Evolutionary conservation across 2,888 invertebrate species (phyloP).

Genomic region (Drosophila gaucha): DNA sequence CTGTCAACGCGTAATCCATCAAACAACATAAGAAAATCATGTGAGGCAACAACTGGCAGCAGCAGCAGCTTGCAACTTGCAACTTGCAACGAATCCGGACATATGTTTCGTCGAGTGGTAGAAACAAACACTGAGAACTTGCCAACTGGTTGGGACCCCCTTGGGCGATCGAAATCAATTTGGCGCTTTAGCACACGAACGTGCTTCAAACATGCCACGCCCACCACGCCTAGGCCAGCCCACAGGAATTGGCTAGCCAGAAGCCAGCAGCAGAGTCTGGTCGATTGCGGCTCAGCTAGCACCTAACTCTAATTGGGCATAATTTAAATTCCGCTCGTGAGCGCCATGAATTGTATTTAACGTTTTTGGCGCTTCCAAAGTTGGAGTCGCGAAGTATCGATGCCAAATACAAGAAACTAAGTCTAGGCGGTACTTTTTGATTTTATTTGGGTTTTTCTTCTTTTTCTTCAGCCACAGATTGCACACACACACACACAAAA

Average conservation of each 20-base stretch:
- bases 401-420: constrained; percentile 6
- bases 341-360: constrained; percentile 81
- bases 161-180: constrained; percentile 79
- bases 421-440: constrained; percentile 75
- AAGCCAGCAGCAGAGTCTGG: constrained; percentile 8
- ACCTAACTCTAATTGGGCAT: constrained; percentile 83
- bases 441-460: constrained; percentile 61
- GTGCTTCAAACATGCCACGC: constrained; percentile 70
- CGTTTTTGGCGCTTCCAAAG: constrained; percentile 80
- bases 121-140: constrained; percentile 45
- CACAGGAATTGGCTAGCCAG: constrained; percentile 60
- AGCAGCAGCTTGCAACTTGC: constrained; percentile 19
- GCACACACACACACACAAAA: constrained; percentile 41
- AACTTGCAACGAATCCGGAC: constrained; percentile 13
- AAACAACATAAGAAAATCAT: constrained; percentile 49
- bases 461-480: constrained; percentile 37
- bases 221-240: constrained; percentile 50
- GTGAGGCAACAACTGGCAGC: constrained; percentile 41
- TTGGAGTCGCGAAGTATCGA: constrained; percentile 44
- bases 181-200: constrained; percentile 80
- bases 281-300: constrained; percentile 48
- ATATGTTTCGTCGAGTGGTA: constrained; percentile 35
- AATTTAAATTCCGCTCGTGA: constrained; percentile 84
- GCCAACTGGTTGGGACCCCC: constrained; percentile 50
- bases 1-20: constrained; percentile 84